Base-by-base conservation (phyloP, 1,140 invertebrate species). In the Halesus radiatus region DNA sequence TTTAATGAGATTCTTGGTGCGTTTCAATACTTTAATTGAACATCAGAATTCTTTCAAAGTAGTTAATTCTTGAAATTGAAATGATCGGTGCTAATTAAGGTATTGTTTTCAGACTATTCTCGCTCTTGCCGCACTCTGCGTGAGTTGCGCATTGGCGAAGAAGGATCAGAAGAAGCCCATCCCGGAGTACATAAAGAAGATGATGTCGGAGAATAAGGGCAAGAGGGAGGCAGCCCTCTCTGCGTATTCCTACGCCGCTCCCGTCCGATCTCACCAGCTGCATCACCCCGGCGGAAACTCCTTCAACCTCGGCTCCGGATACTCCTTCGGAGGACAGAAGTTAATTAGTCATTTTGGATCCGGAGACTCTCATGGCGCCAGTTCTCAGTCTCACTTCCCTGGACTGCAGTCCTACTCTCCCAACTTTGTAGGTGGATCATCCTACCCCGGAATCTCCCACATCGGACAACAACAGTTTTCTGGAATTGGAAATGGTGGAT, bases 201-300 rank as follows among this genome's bases (percentile, higher is more conserved):
- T 70, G 53, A 26, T 60, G 22, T 3, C 72, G 16, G 78, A 80
- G 22, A 78, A 79, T 32, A 83, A 83, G 62, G 82, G 80, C 20
- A 83, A 83, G 56, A 64, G 82, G 74, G 82, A 83, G 60, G 79
- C 79, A 37, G 66, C 81, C 1, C 15, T 83, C 0, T 3, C 76
- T 16, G 22, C 80, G 0, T 82, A 82, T 72, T 60, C 64, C 13
- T 70, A 50, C n/a, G 74, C 72, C 32, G 23, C 79, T 29, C 79
- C 79, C 10, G n/a, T 56, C 20, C 78, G 75, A 1, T 76, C 81
- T 0, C 76, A 78, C n/a, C 15, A 73, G 15, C 32, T 83, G 53
- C 76, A 80, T 3, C 81, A 80, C 37, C 76, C 79, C 3, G 76
- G 45, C 15, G 79, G 79, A 22, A 78, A 73, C 29, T 80, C 81